These are phyloP conservation scores for Napeogenes sylphis DNA, from an alignment of 2,888 invertebrate species.

Conservation along the genomic window DNA sequence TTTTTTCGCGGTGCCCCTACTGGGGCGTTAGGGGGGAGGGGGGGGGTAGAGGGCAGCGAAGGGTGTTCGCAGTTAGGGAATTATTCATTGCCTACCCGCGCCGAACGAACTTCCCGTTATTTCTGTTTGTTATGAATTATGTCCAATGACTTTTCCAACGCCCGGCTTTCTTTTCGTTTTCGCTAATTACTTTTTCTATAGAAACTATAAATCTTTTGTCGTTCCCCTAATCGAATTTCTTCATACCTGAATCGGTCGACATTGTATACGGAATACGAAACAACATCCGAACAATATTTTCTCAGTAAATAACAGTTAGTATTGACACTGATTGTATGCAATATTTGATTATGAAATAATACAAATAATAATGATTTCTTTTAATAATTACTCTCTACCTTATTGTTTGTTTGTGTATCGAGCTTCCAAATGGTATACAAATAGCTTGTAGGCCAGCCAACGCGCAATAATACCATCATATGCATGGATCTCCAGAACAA, in stretches of 20 bases:
- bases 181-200: conserved; percentile 73
- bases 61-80: conserved; percentile 76
- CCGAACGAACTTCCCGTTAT: conserved; percentile 75
- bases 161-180: conserved; percentile 67
- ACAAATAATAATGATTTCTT: not conserved
- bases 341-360: not conserved
- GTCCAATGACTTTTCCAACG: conserved; percentile 74
- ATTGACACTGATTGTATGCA: not conserved
- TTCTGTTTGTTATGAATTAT: conserved; percentile 78
- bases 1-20: conserved; percentile 70
- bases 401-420: not conserved
- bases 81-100: conserved; percentile 77
- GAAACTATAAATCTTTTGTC: conserved; percentile 65
- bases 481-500: not conserved
- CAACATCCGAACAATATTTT: conserved; percentile 10
- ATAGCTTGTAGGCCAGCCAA: not conserved
- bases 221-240: conserved; percentile 37
- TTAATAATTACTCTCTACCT: not conserved
- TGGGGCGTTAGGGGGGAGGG: conserved; percentile 36
- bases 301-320: conserved; percentile 13
- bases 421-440: not conserved
- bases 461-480: not conserved
- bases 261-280: conserved; percentile 20
- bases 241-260: conserved; percentile 31
- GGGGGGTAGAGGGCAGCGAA: conserved; percentile 44